Base-by-base conservation (phyloP, 2,797 vertebrate species). In the Pachyuromys duprasi region DNA sequence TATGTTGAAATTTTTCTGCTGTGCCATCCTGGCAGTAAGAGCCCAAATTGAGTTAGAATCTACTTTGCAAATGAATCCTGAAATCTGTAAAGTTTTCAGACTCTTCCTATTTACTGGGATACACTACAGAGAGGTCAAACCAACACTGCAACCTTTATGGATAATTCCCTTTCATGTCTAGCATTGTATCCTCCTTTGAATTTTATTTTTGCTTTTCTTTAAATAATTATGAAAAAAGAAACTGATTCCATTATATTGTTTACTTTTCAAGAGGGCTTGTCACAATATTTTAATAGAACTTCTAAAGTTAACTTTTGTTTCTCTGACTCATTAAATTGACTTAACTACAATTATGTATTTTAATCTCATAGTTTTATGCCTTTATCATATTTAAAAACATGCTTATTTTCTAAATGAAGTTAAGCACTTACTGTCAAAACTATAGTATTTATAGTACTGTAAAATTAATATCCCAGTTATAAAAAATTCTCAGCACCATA, bases 241-340 rank as follows among this genome's bases (percentile, higher is more conserved):
- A 42, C 13, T 76, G 9, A 91, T 86, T 92, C 28, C n/a, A 75
- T 67, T 75, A n/a, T 28, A 65, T 55, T 57, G 20, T 78, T 53
- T 86, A 72, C 13, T 78, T 91, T 90, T 84, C 12, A 95, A 96
- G 53, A 91, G 92, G 49, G 75, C 5, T n/a, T 92, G 17, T 62
- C 75, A 33, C 13, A 11, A 45, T 13, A 63, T 83, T 92, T 88
- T 95, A 89, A 53, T 60, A 86, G 69, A 93, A 81, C 26, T 69
- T 86, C 86, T 83, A 65, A 88, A 69, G 24, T 93, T 76, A 91
- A 0, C 8, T 86, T 93, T 93, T 92, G 60, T 63, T 67, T 28
- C 0, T 78, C 7, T 92, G 28, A 69, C 22, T 95, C 22, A 7
- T 76, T 15, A 13, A 93, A 90, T 88, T 2, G 49, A 60, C 57